phyloP scores from a whole-genome alignment of 2,113 vertebrate species.

The Cyrtonyx montezumae region DNA sequence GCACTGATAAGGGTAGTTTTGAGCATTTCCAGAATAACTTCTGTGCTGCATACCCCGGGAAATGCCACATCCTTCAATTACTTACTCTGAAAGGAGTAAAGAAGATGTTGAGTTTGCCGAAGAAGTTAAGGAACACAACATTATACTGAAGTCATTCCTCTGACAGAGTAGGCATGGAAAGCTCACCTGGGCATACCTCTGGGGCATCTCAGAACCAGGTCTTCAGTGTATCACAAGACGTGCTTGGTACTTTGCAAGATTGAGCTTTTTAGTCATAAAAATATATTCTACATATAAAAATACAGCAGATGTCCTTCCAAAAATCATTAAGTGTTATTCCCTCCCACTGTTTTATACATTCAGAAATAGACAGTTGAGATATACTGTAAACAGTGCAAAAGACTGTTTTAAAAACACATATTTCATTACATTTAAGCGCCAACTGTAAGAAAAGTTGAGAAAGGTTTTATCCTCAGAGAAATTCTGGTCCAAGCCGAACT shows the following conservation, averaged over 20 bases:
- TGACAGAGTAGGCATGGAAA: background rate
- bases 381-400: slow-evolving; percentile 76
- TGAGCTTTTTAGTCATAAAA: slow-evolving; percentile 6
- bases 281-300: slow-evolving; percentile 65
- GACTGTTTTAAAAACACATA: slow-evolving; percentile 47
- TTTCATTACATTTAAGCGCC: slow-evolving; percentile 55
- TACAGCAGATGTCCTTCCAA: slow-evolving; percentile 74
- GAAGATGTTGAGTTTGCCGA: background rate
- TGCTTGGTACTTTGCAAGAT: background rate
- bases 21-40: background rate
- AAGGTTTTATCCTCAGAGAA: slow-evolving; percentile 58
- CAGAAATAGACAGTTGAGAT: slow-evolving; percentile 59
- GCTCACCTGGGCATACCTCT: background rate
- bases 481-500: slow-evolving; percentile 58
- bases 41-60: background rate
- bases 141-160: background rate
- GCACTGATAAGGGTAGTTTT: background rate
- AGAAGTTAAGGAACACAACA: background rate
- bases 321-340: slow-evolving; percentile 56
- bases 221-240: background rate
- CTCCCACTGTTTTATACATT: slow-evolving; percentile 65
- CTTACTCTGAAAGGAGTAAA: background rate
- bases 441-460: slow-evolving; percentile 47
- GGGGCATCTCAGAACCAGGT: background rate
- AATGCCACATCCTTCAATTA: background rate